Base-by-base conservation (phyloP, 1,140 invertebrate species). In the Doryteuthis pealeii region DNA sequence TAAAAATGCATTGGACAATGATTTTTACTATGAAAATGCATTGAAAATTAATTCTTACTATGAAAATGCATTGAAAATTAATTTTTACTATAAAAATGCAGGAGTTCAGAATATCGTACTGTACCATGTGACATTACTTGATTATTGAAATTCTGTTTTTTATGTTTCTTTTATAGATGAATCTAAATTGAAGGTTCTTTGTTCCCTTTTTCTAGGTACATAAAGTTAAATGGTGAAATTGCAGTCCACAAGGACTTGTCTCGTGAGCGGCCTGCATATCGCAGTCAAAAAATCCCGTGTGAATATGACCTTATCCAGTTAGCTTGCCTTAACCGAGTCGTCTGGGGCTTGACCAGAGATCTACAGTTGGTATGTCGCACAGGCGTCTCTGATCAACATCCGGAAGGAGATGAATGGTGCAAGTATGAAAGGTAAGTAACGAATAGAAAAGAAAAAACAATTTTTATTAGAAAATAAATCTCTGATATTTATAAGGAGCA, bases 321-420 rank as follows among this genome's bases (percentile, higher is more conserved):
- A 10, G 70, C 75, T 1, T 84, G 83, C 74, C 76, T 71, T 8
- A 65, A 79, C 35, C 81, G 81, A 1, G 81, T 87, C 15, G 85
- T 88, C 6, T 87, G 86, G 86, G 85, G 77, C 32, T 70, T 88
- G 5, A 84, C 82, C 65, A 79, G 83, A 4, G 66, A 78, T 28
- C 78, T 84, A 26, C 70, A 75, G 31, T 70, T 87, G 33, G 31
- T 84, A 15, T 81, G 83, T 54, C 72, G 86, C 71, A 71, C 71
- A 32, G 81, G 81, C 10, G 74, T 85, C 43, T 78, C 75, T 15
- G 68, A 72, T 14, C 49, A 78, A 12, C 66, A 68, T 69, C 76
- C 76, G 18, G 80, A 81, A 54, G 85, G 85, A 31, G 78, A 62
- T 12, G 75, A 73, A 10, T 86, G 85, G 85, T 66, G 70, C 2